phyloP scores from a whole-genome alignment of 2,888 invertebrate genomes.

The Euspilapteryx auroguttella region DNA sequence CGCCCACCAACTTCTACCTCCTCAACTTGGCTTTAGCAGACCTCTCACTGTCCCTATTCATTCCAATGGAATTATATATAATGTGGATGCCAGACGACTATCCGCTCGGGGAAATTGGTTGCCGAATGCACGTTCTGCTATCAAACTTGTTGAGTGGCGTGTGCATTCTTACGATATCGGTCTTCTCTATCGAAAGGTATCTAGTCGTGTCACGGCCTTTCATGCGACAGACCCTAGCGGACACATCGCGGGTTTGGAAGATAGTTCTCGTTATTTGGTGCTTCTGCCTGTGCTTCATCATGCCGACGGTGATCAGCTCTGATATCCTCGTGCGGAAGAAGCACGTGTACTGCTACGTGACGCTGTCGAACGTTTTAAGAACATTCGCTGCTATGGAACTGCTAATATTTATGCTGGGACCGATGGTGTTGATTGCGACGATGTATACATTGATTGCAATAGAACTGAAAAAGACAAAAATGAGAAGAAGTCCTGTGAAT shows the following conservation, averaged over 20 bases:
- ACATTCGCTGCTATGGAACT: constrained; percentile 60
- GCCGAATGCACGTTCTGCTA: constrained; percentile 71
- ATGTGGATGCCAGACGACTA: constrained; percentile 77
- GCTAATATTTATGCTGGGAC: constrained; percentile 81
- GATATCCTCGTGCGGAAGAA: constrained; percentile 31
- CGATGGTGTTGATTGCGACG: constrained; percentile 80
- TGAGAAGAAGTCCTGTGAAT: constrained; percentile 46
- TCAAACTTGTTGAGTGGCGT: constrained; percentile 83
- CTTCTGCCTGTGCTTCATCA: constrained; percentile 68
- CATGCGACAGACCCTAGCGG: constrained; percentile 73
- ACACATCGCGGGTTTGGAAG: constrained; percentile 76
- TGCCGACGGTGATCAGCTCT: constrained; percentile 63
- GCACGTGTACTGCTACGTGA: constrained; percentile 34
- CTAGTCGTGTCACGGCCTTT: constrained; percentile 85
- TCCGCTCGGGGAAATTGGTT: constrained; percentile 75
- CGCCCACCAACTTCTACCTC: constrained; percentile 80
- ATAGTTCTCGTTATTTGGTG: constrained; percentile 74
- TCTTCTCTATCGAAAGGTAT: constrained; percentile 86
- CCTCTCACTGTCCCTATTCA: constrained; percentile 67
- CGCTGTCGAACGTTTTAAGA: constrained; percentile 18
- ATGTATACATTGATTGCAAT: constrained; percentile 77
- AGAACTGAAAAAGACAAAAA: constrained; percentile 64
- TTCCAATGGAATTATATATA: constrained; percentile 79
- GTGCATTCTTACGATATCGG: constrained; percentile 81
- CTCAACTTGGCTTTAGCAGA: constrained; percentile 79